Conservation (phyloP, 1,140 invertebrate species). For the Anagrus nilaparvatae region DNA sequence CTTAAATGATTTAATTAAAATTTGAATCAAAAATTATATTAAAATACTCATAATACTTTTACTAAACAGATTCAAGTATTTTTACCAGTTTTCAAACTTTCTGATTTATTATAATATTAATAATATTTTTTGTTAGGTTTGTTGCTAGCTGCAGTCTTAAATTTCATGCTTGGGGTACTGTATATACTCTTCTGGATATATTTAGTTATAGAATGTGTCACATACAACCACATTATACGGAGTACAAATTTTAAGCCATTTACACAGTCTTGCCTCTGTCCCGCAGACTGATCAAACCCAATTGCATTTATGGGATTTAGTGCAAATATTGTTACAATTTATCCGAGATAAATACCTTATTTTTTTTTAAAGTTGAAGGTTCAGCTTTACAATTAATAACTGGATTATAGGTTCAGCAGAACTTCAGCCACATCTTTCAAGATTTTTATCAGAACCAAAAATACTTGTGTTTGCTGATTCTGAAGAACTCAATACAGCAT, state of each 20-base stretch:
- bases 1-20: not conserved
- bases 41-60: constrained; percentile 18
- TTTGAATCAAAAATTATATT: not conserved
- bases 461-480: constrained; percentile 84
- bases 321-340: not conserved
- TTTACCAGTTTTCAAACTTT: constrained; percentile 81
- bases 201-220: constrained; percentile 93
- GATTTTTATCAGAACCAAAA: constrained; percentile 80
- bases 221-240: constrained; percentile 90
- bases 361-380: constrained; percentile 70
- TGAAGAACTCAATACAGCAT: constrained; percentile 84
- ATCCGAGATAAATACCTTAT: not conserved
- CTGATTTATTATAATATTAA: constrained; percentile 71
- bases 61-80: constrained; percentile 67
- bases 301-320: constrained; percentile 70
- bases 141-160: constrained; percentile 84
- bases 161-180: constrained; percentile 85
- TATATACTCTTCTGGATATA: constrained; percentile 92
- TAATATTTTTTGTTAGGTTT: constrained; percentile 52
- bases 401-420: constrained; percentile 83
- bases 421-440: constrained; percentile 80
- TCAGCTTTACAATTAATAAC: constrained; percentile 85
- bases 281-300: constrained; percentile 93
- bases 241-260: constrained; percentile 82
- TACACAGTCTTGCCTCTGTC: constrained; percentile 78